A percentile compares a stretch with the other conserved stretches of the same genome.
phyloP scores from a whole-genome alignment of 1,140 invertebrate species.

The Campodea augens region DNA sequence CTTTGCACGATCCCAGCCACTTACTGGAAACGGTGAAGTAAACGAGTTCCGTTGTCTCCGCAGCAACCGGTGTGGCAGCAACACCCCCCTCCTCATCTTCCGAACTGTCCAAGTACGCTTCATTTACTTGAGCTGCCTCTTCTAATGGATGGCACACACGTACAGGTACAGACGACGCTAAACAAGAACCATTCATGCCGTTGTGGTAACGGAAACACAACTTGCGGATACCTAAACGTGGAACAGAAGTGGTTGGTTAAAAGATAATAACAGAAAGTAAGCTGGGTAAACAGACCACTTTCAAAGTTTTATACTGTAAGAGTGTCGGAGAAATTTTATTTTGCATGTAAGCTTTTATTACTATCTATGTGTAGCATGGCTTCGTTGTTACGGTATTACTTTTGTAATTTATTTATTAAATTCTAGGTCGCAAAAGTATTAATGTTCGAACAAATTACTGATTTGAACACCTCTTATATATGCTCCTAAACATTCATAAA shows the following conservation, averaged over 20 bases:
- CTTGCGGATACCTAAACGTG: not conserved
- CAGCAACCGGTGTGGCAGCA: not conserved
- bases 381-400: too few species aligned
- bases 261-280: not conserved
- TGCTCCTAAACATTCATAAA: too few species aligned
- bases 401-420: too few species aligned
- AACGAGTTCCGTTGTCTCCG: constrained; percentile 2
- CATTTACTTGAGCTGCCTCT: not conserved
- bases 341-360: too few species aligned
- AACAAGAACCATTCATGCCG: not conserved
- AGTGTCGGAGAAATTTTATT: too few species aligned
- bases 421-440: too few species aligned
- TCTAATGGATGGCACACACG: not conserved
- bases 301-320: too few species aligned
- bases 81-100: not conserved
- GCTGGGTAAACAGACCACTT: too few species aligned
- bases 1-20: constrained; percentile 2
- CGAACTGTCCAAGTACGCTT: not conserved
- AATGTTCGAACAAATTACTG: too few species aligned
- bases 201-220: constrained; percentile 5
- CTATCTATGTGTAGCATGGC: too few species aligned
- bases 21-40: constrained; percentile 14
- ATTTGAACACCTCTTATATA: too few species aligned
- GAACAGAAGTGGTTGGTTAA: constrained; percentile 1
- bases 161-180: not conserved